These are phyloP conservation scores for Rhysida immarginata DNA, from an alignment of 1,140 invertebrate species.

Conservation along the genomic window DNA sequence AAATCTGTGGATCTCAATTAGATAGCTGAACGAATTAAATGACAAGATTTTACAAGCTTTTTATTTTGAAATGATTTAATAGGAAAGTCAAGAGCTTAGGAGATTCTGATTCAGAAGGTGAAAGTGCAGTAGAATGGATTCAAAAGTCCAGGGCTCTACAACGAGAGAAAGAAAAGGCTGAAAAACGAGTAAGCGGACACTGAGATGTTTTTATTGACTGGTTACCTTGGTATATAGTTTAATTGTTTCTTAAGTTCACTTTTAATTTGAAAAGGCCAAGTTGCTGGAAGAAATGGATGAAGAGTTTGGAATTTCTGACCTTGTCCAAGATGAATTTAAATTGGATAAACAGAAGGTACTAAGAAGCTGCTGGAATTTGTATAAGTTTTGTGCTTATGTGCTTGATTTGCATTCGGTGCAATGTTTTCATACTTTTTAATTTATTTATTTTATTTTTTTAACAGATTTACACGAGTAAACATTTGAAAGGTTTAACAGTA, in stretches of 20 bases:
- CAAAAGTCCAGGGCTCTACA: constrained; percentile 56
- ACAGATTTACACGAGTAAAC: constrained; percentile 43
- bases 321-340: constrained; percentile 61
- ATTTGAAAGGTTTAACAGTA: constrained; percentile 72
- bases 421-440: neutral
- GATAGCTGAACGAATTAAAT: too few species aligned
- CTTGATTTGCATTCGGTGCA: too few species aligned
- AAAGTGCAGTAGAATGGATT: constrained; percentile 57
- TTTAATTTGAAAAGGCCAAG: too few species aligned
- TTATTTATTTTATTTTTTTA: constrained; percentile 2
- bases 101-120: constrained; percentile 52
- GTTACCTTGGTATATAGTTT: too few species aligned
- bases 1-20: too few species aligned
- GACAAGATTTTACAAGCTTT: too few species aligned
- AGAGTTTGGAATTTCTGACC: constrained; percentile 74
- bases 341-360: constrained; percentile 35
- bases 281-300: constrained; percentile 86
- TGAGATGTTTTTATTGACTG: neutral
- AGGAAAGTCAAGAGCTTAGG: constrained; percentile 49
- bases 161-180: constrained; percentile 69
- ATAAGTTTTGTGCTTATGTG: neutral
- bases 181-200: constrained; percentile 49
- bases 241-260: too few species aligned
- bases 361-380: neutral
- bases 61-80: too few species aligned